phyloP scores from a whole-genome alignment of 2,113 vertebrate genomes.

The Nesoenas mayeri region DNA sequence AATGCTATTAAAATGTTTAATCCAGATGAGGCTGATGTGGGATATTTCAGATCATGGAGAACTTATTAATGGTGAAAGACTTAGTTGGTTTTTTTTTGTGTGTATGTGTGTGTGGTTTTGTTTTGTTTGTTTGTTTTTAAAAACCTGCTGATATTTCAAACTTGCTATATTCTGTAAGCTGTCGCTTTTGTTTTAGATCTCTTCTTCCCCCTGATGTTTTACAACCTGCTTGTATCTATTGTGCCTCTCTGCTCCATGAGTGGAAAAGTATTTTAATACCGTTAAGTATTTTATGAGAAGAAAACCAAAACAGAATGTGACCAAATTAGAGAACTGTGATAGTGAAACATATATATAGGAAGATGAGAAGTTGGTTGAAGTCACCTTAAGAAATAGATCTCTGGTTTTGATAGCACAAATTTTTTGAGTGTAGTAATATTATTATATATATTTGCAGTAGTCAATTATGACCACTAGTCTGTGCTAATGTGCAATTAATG shows the following conservation, averaged over 20 bases:
- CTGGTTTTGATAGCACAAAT: neutral
- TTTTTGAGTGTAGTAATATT: neutral
- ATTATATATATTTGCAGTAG: neutral
- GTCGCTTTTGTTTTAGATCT: neutral
- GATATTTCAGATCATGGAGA: neutral
- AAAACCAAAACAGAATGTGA: neutral
- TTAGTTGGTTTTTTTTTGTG: neutral
- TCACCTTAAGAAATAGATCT: neutral
- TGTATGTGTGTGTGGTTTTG: too few relatives aligned
- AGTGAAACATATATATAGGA: neutral
- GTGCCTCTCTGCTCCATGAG: neutral
- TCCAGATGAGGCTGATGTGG: neutral
- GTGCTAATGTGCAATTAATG: slow-evolving; percentile 45
- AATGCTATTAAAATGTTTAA: neutral
- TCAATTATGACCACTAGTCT: slow-evolving; percentile 56
- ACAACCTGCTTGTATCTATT: neutral
- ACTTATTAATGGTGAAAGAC: neutral
- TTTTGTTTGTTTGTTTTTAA: neutral
- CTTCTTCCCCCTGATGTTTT: neutral
- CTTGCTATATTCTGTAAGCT: neutral
- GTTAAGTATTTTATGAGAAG: neutral
- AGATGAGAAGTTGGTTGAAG: neutral
- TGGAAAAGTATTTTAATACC: neutral
- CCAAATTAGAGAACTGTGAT: neutral
- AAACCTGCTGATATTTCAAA: neutral